Conservation (phyloP, 2,797 vertebrate species). For the Alosa sapidissima region DNA sequence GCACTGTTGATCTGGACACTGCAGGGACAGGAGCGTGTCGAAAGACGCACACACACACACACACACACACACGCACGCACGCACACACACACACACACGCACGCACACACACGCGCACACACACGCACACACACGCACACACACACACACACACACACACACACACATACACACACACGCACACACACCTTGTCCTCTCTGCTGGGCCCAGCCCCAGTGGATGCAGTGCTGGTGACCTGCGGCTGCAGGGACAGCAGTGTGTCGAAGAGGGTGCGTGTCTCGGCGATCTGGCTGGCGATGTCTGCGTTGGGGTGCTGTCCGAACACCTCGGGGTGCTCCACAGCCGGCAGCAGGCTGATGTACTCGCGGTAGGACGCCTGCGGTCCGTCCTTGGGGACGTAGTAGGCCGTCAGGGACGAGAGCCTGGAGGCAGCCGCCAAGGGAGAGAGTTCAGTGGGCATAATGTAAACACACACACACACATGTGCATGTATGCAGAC, state of each 20-base stretch:
- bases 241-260: conserved; percentile 88
- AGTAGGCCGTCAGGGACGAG: conserved; percentile 74
- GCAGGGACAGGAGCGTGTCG: conserved; percentile 84
- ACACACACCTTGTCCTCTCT: conserved; percentile 80
- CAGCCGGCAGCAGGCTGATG: conserved; percentile 74
- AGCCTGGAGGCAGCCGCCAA: conserved; percentile 65
- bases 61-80: not conserved
- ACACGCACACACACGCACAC: not conserved
- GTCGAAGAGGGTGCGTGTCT: conserved; percentile 81
- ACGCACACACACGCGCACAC: no score
- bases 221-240: conserved; percentile 68
- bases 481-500: not conserved
- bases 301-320: conserved; percentile 89
- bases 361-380: conserved; percentile 75
- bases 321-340: conserved; percentile 84
- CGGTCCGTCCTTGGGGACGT: conserved; percentile 80
- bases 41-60: conserved; percentile 53
- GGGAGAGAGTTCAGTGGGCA: not conserved
- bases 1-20: conserved; percentile 77
- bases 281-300: conserved; percentile 84
- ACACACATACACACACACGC: not conserved
- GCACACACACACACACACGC: not conserved
- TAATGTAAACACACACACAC: not conserved
- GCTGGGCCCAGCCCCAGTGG: conserved; percentile 62
- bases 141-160: not conserved